Evolutionary conservation across 2,113 vertebrate genomes (phyloP).

Genomic region (Sigmodon hispidus): DNA sequence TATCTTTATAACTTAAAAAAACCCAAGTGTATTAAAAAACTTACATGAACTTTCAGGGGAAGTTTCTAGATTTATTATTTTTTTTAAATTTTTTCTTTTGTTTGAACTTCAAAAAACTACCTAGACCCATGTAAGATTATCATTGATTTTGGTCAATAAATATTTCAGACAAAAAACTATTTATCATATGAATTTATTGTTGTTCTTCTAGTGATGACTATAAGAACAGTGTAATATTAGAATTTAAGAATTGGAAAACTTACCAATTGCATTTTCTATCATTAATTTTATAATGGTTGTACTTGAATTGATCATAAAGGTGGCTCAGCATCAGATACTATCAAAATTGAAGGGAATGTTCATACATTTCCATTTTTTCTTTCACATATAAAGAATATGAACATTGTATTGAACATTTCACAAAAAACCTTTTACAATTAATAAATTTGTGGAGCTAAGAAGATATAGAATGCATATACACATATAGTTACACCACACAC

Average conservation of each 20-base stretch:
- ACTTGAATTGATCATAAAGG: constrained; percentile 74
- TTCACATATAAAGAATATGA: constrained; percentile 15
- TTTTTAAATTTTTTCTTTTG: not conserved
- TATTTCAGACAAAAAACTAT: constrained; percentile 47
- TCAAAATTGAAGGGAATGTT: constrained; percentile 71
- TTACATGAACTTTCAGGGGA: not conserved
- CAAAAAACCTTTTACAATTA: not conserved
- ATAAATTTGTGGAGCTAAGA: not conserved
- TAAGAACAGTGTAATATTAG: constrained; percentile 50
- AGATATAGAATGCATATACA: not conserved
- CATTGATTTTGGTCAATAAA: constrained; percentile 48
- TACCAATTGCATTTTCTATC: constrained; percentile 81
- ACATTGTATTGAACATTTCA: not conserved
- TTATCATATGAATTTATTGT: constrained; percentile 73
- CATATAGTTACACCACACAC: too few relatives aligned
- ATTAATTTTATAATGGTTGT: constrained; percentile 82
- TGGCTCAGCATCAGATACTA: constrained; percentile 47
- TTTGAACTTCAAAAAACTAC: constrained; percentile 3
- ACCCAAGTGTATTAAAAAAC: not conserved
- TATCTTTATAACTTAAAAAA: not conserved
- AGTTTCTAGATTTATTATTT: not conserved
- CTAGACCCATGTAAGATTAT: not conserved
- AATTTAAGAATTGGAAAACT: constrained; percentile 72
- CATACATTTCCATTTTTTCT: constrained; percentile 69
- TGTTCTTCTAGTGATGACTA: constrained; percentile 66